Evolutionary conservation across 2,888 invertebrate genomes (phyloP).

Genomic region (Chrysomela aeneicollis): DNA sequence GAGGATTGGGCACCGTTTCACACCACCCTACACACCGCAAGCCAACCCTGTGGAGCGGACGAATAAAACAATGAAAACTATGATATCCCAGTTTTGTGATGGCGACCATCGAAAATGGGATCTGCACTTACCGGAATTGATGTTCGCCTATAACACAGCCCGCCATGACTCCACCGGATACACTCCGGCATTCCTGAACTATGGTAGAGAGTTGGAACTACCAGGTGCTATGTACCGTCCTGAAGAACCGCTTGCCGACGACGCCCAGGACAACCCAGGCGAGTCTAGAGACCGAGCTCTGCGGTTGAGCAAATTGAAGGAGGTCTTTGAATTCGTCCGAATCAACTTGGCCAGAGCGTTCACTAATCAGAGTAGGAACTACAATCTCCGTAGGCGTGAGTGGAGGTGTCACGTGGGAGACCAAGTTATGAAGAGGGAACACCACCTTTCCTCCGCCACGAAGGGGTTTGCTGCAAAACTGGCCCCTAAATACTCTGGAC

Average conservation of each 20-base stretch:
- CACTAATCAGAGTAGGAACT: conserved; percentile 1
- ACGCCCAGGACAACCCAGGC: background rate
- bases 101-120: conserved; percentile 49
- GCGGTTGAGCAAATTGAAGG: background rate
- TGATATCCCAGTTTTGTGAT: conserved; percentile 49
- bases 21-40: conserved; percentile 47
- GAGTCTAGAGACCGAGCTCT: background rate
- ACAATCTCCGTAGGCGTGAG: background rate
- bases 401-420: background rate
- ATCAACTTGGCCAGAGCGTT: background rate
- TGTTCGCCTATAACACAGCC: conserved; percentile 45
- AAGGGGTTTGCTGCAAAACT: background rate
- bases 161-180: conserved; percentile 43
- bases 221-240: background rate
- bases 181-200: conserved; percentile 46
- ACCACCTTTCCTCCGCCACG: background rate
- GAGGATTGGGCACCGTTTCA: background rate
- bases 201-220: conserved; percentile 14
- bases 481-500: conserved; percentile 14
- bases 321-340: background rate
- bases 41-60: conserved; percentile 53
- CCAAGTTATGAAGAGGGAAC: too few relatives aligned
- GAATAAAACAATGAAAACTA: conserved; percentile 50
- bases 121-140: conserved; percentile 39
- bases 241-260: too few relatives aligned